These are phyloP conservation scores for Ahaetulla prasina DNA, from an alignment of 2,113 vertebrate genomes.

Conservation along the genomic window DNA sequence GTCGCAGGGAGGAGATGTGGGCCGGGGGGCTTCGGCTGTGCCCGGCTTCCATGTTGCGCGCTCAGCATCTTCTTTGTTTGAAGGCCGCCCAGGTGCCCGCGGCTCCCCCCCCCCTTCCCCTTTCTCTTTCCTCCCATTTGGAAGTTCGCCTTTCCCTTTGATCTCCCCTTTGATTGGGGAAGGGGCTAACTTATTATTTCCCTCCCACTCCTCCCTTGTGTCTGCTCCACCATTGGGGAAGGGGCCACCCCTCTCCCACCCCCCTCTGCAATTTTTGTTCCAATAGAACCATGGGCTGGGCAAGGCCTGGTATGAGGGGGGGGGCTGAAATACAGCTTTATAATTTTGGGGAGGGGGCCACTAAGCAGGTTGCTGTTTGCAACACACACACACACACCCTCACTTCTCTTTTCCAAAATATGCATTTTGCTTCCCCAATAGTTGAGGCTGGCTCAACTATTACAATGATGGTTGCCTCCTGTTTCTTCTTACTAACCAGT, in stretches of 20 bases:
- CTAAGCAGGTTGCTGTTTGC: not conserved
- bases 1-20: slow-evolving; percentile 13
- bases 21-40: slow-evolving; percentile 21
- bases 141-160: not conserved
- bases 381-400: fast-evolving
- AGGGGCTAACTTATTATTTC: not conserved
- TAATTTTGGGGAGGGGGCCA: not conserved
- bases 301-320: too few relatives aligned
- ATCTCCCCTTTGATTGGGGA: not conserved
- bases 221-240: not conserved
- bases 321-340: not conserved
- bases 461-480: too few relatives aligned
- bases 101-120: fast-evolving
- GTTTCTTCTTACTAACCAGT: too few relatives aligned
- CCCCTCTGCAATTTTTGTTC: not conserved
- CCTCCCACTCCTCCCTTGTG: too few relatives aligned
- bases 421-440: not conserved
- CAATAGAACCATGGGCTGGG: not conserved
- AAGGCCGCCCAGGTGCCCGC: not conserved
- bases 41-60: not conserved
- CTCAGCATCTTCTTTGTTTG: slow-evolving; percentile 19
- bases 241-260: not conserved
- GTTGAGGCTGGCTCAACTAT: not conserved
- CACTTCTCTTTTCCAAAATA: not conserved
- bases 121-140: not conserved